Evolutionary conservation across 2,797 vertebrate species (phyloP), one percentile per base, ranked within the genome.

Genomic region (Coregonus suidteri): DNA sequence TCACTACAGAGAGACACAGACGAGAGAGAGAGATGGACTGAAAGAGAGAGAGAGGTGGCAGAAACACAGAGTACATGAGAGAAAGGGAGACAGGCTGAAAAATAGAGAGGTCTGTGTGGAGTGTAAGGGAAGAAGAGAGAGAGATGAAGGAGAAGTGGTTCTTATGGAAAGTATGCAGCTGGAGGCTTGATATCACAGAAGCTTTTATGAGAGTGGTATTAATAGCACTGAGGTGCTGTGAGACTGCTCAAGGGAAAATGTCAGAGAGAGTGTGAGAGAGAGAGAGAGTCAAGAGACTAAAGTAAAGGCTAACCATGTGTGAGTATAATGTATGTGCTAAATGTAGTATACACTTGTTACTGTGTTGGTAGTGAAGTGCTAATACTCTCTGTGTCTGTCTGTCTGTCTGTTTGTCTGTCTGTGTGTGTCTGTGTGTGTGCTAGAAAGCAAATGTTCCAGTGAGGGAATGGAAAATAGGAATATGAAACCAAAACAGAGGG

Each of bases 91-190:
- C 47, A n/a, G 54, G 77, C 75, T 71, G 51, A 64, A 47, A 16
- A 54, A 73, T n/a, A 31, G 72, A 59, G 35, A 16, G 34, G 16
- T n/a, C 54, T 64, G 75, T 75, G 9, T 75, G 79, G 68, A 70
- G 53, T 56, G 72, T 4, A 16, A 53, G 79, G 79, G 71, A 71
- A 14, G 13, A 25, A 52, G 41, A 67, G n/a, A 37, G 73, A 53
- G 65, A 52, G 71, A 30, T 53, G 71, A 47, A 64, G 13, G 37
- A 59, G 20, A 62, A 74, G 34, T 53, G 75, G 72, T 5, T 70
- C 79, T 76, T 75, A 86, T 90, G 91, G 89, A 91, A 91, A 91
- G 79, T 89, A 89, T 89, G 90, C 84, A 75, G 77, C 84, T 56
- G 71, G 52, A 56, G 71, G 71, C 53, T 52, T 88, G 90, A 92